Percentiles rank a stretch among this genome's conserved stretches.
phyloP scores from a whole-genome alignment of 2,888 invertebrate species.

The Tribolium freemani region DNA sequence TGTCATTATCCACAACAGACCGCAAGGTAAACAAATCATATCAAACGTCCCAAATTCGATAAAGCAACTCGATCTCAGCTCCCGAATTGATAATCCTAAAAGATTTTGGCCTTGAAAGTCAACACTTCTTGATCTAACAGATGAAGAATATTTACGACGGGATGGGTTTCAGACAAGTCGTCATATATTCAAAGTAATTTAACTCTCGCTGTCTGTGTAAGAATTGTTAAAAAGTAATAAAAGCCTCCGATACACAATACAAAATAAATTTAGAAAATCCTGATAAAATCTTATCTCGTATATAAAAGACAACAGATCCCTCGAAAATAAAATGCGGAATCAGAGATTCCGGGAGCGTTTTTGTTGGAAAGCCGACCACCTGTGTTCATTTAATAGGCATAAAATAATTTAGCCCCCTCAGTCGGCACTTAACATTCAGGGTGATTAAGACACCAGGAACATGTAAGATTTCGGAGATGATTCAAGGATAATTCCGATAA shows the following conservation, averaged over 20 bases:
- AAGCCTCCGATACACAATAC: conserved; percentile 7
- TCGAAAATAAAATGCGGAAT: conserved; percentile 20
- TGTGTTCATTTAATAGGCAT: conserved; percentile 45
- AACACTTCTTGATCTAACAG: too few species aligned
- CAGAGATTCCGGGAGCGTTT: conserved; percentile 18
- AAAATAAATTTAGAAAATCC: conserved; percentile 28
- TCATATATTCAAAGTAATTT: neutral
- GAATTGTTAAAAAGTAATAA: conserved; percentile 28
- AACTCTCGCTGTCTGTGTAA: neutral
- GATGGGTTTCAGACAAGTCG: too few species aligned
- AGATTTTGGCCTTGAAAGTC: too few species aligned
- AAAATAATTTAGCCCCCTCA: conserved; percentile 38
- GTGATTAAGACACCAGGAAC: conserved; percentile 44
- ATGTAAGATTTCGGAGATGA: conserved; percentile 49
- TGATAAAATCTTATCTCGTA: conserved; percentile 13
- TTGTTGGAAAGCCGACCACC: conserved; percentile 39
- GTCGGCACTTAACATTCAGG: conserved; percentile 43
- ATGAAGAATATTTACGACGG: too few species aligned
- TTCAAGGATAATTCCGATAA: conserved; percentile 48
- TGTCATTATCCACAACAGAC: conserved; percentile 15
- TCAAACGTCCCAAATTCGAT: neutral
- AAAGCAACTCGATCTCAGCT: neutral
- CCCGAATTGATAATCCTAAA: neutral
- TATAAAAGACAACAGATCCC: conserved; percentile 8
- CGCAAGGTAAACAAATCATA: neutral